Percentiles rank a stretch among this genome's conserved stretches.
phyloP scores from a whole-genome alignment of 1,140 invertebrate species.

The Drosophila punjabiensis region DNA sequence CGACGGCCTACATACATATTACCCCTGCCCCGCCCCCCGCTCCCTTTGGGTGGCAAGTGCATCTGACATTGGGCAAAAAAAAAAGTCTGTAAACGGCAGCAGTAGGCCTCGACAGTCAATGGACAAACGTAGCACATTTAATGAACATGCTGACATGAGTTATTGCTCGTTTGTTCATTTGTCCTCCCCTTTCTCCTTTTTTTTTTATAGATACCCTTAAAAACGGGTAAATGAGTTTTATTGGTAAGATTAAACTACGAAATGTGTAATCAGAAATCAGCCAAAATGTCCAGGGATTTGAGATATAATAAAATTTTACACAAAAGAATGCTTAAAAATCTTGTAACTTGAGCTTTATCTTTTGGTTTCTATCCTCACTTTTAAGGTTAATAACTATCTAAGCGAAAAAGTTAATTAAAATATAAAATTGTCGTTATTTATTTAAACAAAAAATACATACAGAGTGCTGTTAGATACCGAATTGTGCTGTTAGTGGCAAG shows the following conservation, averaged over 20 bases:
- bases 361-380: not conserved
- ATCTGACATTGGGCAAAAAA: constrained; percentile 24
- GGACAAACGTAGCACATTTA: constrained; percentile 65
- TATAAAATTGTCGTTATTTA: not conserved
- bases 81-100: constrained; percentile 12
- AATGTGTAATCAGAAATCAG: not conserved
- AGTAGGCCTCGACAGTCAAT: constrained; percentile 31
- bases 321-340: not conserved
- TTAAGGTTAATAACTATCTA: not conserved
- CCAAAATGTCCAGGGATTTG: not conserved
- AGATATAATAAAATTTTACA: not conserved
- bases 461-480: not conserved
- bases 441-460: not conserved
- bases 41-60: constrained; percentile 40
- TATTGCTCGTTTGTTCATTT: constrained; percentile 55
- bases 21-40: constrained; percentile 6
- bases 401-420: not conserved
- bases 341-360: not conserved
- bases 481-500: not conserved
- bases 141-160: constrained; percentile 78
- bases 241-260: not conserved
- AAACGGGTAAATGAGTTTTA: not conserved
- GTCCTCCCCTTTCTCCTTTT: constrained; percentile 1
- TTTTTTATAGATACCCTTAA: constrained; percentile 18
- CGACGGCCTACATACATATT: constrained; percentile 23